Evolutionary conservation across 2,797 vertebrate species (phyloP).

Genomic region (Bufotes viridis): DNA sequence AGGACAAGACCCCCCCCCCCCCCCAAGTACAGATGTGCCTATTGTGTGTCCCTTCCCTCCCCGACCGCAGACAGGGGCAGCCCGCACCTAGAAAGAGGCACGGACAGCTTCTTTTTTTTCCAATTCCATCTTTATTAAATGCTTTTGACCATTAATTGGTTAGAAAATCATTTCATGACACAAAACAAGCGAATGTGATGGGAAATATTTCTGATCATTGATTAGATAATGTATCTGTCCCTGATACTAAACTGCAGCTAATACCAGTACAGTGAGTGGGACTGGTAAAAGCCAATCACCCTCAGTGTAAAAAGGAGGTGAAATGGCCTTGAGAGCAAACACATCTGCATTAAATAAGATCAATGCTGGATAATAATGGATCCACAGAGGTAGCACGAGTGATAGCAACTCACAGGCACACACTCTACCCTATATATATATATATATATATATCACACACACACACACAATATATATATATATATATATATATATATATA

Average conservation of each 20-base stretch:
- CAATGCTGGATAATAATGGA: slow-evolving; percentile 72
- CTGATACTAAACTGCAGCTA: not conserved
- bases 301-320: slow-evolving; percentile 2
- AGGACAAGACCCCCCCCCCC: slow-evolving; percentile 7
- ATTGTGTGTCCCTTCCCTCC: slow-evolving; percentile 78
- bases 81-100: not conserved
- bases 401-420: not conserved
- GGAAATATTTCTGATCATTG: slow-evolving; percentile 24
- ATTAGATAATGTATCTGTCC: slow-evolving; percentile 37
- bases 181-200: slow-evolving; percentile 1
- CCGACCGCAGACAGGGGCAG: slow-evolving; percentile 55
- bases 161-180: slow-evolving; percentile 5
- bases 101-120: not conserved
- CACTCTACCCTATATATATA: not conserved
- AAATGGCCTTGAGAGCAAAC: slow-evolving; percentile 36
- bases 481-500: not conserved
- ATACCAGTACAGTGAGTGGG: not conserved
- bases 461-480: not conserved
- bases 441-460: not conserved
- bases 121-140: slow-evolving; percentile 17
- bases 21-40: slow-evolving; percentile 88
- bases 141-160: not conserved
- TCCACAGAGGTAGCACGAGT: slow-evolving; percentile 70
- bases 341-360: slow-evolving; percentile 65
- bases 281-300: not conserved